Evolutionary conservation across 2,797 vertebrate genomes (phyloP).

Genomic region (Erpetoichthys calabaricus): DNA sequence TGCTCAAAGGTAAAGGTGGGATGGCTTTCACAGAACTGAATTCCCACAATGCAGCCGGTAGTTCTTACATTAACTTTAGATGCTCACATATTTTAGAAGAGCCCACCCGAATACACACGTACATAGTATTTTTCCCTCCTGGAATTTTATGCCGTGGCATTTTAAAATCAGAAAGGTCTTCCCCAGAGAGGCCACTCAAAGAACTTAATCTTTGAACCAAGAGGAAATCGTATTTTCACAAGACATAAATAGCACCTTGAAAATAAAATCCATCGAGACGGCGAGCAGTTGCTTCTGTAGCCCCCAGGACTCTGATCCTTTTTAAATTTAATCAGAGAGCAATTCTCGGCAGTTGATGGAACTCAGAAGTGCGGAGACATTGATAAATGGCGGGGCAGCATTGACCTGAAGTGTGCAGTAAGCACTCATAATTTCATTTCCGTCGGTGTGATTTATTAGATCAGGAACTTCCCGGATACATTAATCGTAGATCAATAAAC

Average conservation of each 20-base stretch:
- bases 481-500: constrained; percentile 11
- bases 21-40: too few species aligned
- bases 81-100: too few species aligned
- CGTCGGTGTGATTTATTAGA: constrained; percentile 17
- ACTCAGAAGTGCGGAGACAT: constrained; percentile 31
- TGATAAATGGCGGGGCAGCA: constrained; percentile 27
- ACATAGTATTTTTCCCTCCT: too few species aligned
- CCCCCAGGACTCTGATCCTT: constrained; percentile 7
- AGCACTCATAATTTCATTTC: constrained; percentile 28
- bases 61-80: too few species aligned
- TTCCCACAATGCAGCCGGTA: too few species aligned
- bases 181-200: constrained; percentile 2
- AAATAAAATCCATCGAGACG: not conserved
- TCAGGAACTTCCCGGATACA: not conserved
- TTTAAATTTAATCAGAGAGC: constrained; percentile 32
- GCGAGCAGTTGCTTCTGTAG: constrained; percentile 3
- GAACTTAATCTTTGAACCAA: not conserved
- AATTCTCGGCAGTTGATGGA: constrained; percentile 26
- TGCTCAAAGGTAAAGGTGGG: too few species aligned
- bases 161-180: not conserved
- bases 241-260: constrained; percentile 6
- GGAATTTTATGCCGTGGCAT: not conserved
- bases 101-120: too few species aligned
- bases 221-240: constrained; percentile 4
- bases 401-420: constrained; percentile 24